These are phyloP conservation scores for Drosophila mulleri DNA, from an alignment of 2,888 invertebrate genomes.

Conservation along the genomic window DNA sequence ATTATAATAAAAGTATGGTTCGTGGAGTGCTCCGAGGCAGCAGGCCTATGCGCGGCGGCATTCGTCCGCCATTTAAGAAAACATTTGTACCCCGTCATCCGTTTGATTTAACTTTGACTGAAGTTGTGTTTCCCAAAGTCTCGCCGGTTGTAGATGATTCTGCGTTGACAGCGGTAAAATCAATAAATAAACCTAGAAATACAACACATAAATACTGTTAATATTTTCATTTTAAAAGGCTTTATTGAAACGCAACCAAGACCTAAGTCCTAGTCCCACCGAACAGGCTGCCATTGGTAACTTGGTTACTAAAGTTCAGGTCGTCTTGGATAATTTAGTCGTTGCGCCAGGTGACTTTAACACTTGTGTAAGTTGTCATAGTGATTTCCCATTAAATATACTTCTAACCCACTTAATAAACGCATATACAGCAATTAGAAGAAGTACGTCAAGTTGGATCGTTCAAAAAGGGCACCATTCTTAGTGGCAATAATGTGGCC, in stretches of 20 bases:
- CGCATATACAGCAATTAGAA: conserved; percentile 91
- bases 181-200: conserved; percentile 29
- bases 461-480: conserved; percentile 99
- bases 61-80: conserved; percentile 88
- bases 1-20: conserved; percentile 87
- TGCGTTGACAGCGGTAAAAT: conserved; percentile 90
- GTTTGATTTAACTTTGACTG: conserved; percentile 94
- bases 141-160: conserved; percentile 93
- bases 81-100: conserved; percentile 91
- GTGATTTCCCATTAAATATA: neutral
- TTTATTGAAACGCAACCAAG: conserved; percentile 95
- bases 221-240: conserved; percentile 87
- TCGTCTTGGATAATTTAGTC: conserved; percentile 96
- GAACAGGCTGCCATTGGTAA: conserved; percentile 97
- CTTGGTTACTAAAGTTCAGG: conserved; percentile 97
- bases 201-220: neutral
- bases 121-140: conserved; percentile 94
- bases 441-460: conserved; percentile 99
- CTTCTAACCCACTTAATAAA: neutral
- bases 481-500: conserved; percentile 97
- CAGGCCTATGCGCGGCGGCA: conserved; percentile 88
- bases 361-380: conserved; percentile 93
- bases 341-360: conserved; percentile 97
- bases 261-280: conserved; percentile 94
- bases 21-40: conserved; percentile 89